Evolutionary conservation across 2,797 vertebrate species (phyloP).

Genomic region (Eupleurogrammus muticus): DNA sequence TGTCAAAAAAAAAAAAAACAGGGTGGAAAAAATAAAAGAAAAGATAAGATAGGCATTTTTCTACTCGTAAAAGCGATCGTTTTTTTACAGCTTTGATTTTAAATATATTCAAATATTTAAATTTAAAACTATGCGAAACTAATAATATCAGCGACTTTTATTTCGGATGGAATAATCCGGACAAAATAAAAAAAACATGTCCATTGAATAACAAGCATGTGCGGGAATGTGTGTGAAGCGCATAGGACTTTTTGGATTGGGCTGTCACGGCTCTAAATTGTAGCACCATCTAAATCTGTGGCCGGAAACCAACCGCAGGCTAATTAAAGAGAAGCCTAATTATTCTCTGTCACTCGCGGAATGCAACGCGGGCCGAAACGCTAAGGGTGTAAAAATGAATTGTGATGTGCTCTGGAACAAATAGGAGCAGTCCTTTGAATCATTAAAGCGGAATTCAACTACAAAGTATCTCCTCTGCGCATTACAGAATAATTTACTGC

Average conservation of each 20-base stretch:
- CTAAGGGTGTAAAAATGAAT: background rate
- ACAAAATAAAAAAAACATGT: background rate
- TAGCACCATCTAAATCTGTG: conserved; percentile 24
- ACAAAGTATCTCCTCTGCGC: background rate
- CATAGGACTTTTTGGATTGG: conserved; percentile 5
- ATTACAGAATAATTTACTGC: background rate
- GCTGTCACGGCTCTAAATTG: conserved; percentile 29
- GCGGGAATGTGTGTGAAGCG: background rate
- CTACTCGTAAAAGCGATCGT: background rate
- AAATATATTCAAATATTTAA: background rate
- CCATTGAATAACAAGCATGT: background rate
- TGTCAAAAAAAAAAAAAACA: background rate
- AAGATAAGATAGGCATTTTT: background rate
- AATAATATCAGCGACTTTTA: rapidly evolving
- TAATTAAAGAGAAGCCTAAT: conserved; percentile 18
- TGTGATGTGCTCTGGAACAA: background rate
- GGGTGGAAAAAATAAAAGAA: background rate
- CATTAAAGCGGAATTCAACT: background rate
- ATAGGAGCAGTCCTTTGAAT: background rate
- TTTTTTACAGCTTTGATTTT: background rate
- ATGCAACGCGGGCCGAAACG: background rate
- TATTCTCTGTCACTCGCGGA: conserved; percentile 14
- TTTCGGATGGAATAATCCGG: background rate
- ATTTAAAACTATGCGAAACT: background rate
- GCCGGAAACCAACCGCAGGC: conserved; percentile 2